A percentile compares a stretch with the other conserved stretches of the same genome.
Conservation (phyloP, 1,140 invertebrate genomes). For the Heliconius nattereri region DNA sequence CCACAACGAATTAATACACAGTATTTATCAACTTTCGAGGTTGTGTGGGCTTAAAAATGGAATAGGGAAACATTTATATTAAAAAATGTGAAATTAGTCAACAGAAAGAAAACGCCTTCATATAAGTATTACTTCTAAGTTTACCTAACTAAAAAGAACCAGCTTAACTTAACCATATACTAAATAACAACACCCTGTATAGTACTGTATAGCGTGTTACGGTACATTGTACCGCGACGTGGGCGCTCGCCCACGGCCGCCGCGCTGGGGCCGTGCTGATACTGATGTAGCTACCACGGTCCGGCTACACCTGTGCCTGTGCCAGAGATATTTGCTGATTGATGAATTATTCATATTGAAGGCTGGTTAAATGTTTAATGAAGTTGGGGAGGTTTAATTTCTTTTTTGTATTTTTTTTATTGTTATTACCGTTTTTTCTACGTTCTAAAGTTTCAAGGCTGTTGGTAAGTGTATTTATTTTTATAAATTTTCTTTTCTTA, state of each 20-base stretch:
- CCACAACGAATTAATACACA: too few relatives aligned
- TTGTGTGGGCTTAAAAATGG: too few relatives aligned
- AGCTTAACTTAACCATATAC: background rate
- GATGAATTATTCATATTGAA: constrained; percentile 4
- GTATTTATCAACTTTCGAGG: too few relatives aligned
- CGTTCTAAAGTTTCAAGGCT: accelerated
- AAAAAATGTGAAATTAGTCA: too few relatives aligned
- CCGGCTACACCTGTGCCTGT: constrained; percentile 9
- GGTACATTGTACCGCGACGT: constrained; percentile 74
- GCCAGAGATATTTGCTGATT: background rate
- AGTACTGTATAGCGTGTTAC: constrained; percentile 54
- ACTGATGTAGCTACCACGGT: constrained; percentile 13
- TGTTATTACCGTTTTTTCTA: too few relatives aligned
- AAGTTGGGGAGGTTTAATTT: background rate
- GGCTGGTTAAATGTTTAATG: background rate
- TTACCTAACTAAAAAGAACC: background rate
- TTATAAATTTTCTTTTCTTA: too few relatives aligned
- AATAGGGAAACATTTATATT: too few relatives aligned
- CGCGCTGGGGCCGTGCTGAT: constrained; percentile 34
- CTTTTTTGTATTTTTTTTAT: too few relatives aligned
- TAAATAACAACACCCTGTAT: constrained; percentile 41
- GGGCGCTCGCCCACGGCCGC: constrained; percentile 69
- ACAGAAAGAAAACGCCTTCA: too few relatives aligned
- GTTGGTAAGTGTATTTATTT: too few relatives aligned
- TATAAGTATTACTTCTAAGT: too few relatives aligned